These are phyloP conservation scores for Trachelus stipa DNA, from an alignment of 2,888 invertebrate genomes.

Conservation along the genomic window DNA sequence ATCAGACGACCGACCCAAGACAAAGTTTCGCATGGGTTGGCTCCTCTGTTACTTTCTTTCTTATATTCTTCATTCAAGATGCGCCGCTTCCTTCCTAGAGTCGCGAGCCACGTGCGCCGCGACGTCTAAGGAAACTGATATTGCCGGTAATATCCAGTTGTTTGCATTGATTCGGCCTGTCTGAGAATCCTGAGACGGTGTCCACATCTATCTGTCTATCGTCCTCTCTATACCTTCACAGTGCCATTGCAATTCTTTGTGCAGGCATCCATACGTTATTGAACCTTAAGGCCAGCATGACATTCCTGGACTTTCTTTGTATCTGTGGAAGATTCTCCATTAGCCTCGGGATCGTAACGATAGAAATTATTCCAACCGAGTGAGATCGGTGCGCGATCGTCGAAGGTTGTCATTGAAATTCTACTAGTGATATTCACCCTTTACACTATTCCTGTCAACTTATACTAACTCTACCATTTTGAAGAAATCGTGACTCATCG, in stretches of 20 bases:
- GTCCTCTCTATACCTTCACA: background rate
- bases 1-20: slow-evolving; percentile 50
- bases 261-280: slow-evolving; percentile 51
- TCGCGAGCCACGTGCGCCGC: slow-evolving; percentile 43
- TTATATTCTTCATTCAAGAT: slow-evolving; percentile 30
- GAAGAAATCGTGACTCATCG: too few species aligned
- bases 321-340: too few species aligned
- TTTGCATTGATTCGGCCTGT: slow-evolving; percentile 61
- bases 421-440: too few species aligned
- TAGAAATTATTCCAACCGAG: too few species aligned
- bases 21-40: slow-evolving; percentile 53
- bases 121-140: slow-evolving; percentile 57
- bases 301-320: too few species aligned
- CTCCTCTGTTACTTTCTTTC: slow-evolving; percentile 26
- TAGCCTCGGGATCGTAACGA: too few species aligned
- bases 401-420: too few species aligned
- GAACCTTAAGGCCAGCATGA: slow-evolving; percentile 18
- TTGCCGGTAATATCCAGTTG: slow-evolving; percentile 61
- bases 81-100: slow-evolving; percentile 25
- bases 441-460: too few species aligned
- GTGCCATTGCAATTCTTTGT: slow-evolving; percentile 33
- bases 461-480: too few species aligned
- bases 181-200: slow-evolving; percentile 31
- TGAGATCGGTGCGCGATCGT: too few species aligned
- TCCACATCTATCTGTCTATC: slow-evolving; percentile 18